These are phyloP conservation scores for Calephelis nemesis DNA, from an alignment of 1,140 invertebrate genomes.

Conservation along the genomic window DNA sequence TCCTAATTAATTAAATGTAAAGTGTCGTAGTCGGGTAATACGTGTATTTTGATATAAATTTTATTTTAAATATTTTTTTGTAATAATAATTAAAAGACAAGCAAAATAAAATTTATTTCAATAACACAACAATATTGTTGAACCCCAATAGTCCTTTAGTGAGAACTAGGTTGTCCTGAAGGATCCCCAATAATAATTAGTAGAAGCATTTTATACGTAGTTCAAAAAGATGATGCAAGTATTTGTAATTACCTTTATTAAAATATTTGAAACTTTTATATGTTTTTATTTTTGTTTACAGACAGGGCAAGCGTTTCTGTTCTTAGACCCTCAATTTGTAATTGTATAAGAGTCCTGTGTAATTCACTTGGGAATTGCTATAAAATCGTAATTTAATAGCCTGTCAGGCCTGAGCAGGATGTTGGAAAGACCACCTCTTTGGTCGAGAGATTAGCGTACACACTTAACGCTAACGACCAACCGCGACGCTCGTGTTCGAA, in stretches of 20 bases:
- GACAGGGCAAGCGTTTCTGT: no score
- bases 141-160: constrained; percentile 9
- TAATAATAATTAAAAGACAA: background rate
- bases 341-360: no score
- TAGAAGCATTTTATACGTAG: constrained; percentile 9
- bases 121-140: constrained; percentile 4
- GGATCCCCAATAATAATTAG: constrained; percentile 3
- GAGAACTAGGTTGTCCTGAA: constrained; percentile 14
- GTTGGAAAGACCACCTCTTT: no score
- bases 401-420: no score
- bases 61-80: background rate
- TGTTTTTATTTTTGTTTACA: no score
- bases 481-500: no score
- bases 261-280: background rate
- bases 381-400: no score
- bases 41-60: background rate
- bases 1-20: no score
- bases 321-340: no score
- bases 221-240: constrained; percentile 16
- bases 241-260: constrained; percentile 18
- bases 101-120: constrained; percentile 1
- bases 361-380: no score
- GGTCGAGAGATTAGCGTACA: no score
- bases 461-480: no score
- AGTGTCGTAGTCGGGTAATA: background rate